Evolutionary conservation across 2,113 vertebrate genomes (phyloP).

Genomic region (Phylloscopus trochiloides): DNA sequence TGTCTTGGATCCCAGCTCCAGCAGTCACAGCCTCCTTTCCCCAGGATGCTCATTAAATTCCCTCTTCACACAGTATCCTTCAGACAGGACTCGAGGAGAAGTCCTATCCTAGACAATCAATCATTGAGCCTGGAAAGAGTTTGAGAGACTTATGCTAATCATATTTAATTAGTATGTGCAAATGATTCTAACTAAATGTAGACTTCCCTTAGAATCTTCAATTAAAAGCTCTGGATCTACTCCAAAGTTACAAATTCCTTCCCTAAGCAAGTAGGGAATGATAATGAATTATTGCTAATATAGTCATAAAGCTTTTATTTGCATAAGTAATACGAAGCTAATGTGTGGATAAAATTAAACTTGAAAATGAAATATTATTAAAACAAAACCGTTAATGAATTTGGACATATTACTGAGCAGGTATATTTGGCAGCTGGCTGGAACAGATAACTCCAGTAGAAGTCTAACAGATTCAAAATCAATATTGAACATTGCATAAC

Average conservation of each 20-base stretch:
- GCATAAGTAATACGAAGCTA: conserved; percentile 64
- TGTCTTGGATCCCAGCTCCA: background rate
- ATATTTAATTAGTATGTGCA: conserved; percentile 41
- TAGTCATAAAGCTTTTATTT: conserved; percentile 65
- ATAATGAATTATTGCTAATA: conserved; percentile 63
- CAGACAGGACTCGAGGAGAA: background rate
- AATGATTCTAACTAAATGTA: conserved; percentile 22
- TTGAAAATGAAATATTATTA: conserved; percentile 67
- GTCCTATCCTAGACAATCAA: background rate
- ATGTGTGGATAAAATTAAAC: conserved; percentile 63
- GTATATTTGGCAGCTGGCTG: conserved; percentile 52
- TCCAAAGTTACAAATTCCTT: conserved; percentile 54
- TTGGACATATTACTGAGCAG: conserved; percentile 44
- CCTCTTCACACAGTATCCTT: background rate
- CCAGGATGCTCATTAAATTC: background rate
- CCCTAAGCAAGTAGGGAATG: conserved; percentile 47
- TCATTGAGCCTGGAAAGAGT: background rate
- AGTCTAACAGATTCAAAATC: conserved; percentile 43
- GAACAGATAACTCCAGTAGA: conserved; percentile 50
- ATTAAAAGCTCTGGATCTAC: conserved; percentile 48
- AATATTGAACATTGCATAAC: conserved; percentile 31
- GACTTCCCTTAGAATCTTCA: conserved; percentile 47
- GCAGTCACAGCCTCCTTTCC: background rate
- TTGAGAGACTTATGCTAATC: conserved; percentile 43
- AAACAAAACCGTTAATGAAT: conserved; percentile 59